Conservation (phyloP, 2,888 invertebrate genomes). For the Drosophila paracracens region DNA sequence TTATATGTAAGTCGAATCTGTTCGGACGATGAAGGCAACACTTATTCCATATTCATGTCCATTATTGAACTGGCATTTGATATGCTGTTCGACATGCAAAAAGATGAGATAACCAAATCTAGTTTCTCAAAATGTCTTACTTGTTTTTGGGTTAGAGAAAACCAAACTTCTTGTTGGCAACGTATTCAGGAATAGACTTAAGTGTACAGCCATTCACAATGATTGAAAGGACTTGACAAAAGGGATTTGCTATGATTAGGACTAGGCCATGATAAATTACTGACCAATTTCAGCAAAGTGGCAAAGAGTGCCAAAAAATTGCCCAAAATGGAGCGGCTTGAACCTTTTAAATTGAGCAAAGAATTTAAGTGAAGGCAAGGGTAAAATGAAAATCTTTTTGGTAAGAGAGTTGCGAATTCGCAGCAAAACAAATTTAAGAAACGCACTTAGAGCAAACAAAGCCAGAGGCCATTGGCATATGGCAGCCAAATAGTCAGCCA, state of each 20-base stretch:
- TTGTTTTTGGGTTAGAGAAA: not conserved
- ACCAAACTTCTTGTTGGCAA: not conserved
- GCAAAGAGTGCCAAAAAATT: not conserved
- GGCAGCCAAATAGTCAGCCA: conserved; percentile 25
- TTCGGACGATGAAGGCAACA: not conserved
- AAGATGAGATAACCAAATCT: not conserved
- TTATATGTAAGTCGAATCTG: not conserved
- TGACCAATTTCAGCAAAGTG: conserved; percentile 1
- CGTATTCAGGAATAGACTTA: conserved; percentile 5
- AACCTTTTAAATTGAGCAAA: conserved; percentile 8
- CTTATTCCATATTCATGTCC: not conserved
- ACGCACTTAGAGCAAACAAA: conserved; percentile 68
- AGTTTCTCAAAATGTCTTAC: not conserved
- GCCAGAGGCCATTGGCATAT: conserved; percentile 76
- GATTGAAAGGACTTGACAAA: conserved; percentile 8
- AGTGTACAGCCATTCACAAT: conserved; percentile 5
- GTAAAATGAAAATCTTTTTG: conserved; percentile 14
- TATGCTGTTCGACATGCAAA: not conserved
- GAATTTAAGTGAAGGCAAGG: conserved; percentile 42
- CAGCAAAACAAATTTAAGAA: conserved; percentile 55
- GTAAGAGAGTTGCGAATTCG: conserved; percentile 11
- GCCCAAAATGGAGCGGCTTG: not conserved
- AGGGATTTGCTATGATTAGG: not conserved
- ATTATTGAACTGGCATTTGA: not conserved
- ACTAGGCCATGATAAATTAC: not conserved